These are phyloP conservation scores for Montipora sp. DNA, from an alignment of 64 coral and sea anemone genomes.

Conservation along the genomic window DNA sequence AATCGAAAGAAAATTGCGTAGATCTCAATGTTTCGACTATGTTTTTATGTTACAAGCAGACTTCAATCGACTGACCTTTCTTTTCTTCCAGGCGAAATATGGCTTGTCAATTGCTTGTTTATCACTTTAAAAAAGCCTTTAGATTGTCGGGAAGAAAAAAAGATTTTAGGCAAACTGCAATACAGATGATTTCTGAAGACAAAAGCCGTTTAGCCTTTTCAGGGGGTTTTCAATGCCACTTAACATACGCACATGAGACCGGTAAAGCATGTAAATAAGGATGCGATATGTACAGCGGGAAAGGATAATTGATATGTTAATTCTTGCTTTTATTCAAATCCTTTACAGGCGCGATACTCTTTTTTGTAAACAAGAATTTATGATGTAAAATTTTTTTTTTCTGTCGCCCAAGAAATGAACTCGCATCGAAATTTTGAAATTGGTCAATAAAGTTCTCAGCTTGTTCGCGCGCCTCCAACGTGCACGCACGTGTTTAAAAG, in stretches of 20 bases:
- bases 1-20: not conserved
- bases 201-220: not conserved
- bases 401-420: not conserved
- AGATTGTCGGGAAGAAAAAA: not conserved
- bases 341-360: not conserved
- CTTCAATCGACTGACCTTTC: not conserved
- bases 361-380: conserved; percentile 16
- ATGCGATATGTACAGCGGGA: not conserved
- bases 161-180: not conserved
- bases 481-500: not conserved
- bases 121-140: not conserved
- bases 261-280: not conserved
- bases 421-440: not conserved
- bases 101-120: not conserved
- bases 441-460: not conserved
- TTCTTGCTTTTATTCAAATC: conserved; percentile 40
- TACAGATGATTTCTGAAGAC: not conserved
- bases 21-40: not conserved
- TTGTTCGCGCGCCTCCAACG: not conserved
- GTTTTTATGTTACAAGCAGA: not conserved
- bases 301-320: conserved; percentile 39
- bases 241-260: not conserved
- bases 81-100: not conserved
- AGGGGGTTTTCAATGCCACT: not conserved
- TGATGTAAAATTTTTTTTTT: not conserved